These are phyloP conservation scores for Actinemys pallida DNA, from an alignment of 2,113 vertebrate genomes.

Conservation along the genomic window DNA sequence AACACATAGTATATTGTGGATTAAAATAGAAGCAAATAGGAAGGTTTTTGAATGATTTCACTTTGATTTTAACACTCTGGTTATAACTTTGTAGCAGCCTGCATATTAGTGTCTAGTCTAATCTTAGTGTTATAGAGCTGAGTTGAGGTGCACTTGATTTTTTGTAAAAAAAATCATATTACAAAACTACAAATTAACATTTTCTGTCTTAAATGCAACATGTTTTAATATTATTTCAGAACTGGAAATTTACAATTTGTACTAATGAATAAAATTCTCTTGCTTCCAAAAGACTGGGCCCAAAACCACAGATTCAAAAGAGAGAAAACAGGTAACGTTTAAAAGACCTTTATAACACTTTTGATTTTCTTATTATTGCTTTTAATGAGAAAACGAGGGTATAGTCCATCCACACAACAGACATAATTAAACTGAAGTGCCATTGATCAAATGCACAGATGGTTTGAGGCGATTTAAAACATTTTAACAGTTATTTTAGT, in stretches of 20 bases:
- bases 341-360: background rate
- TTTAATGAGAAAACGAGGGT: background rate
- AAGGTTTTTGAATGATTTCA: background rate
- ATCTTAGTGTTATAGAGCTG: background rate
- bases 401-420: background rate
- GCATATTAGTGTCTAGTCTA: fast-evolving
- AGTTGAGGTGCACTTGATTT: fast-evolving
- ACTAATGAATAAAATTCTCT: background rate
- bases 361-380: background rate
- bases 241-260: background rate
- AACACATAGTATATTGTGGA: fast-evolving
- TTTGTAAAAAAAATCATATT: background rate
- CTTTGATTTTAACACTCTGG: background rate
- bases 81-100: background rate
- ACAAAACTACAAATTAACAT: background rate
- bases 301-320: background rate
- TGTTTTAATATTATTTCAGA: fast-evolving
- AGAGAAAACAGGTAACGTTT: background rate
- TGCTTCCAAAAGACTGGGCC: background rate
- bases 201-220: background rate
- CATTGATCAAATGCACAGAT: background rate
- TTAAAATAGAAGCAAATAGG: background rate
- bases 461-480: background rate
- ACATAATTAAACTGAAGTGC: background rate
- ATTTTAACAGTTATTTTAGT: background rate